Conservation (phyloP, 2,888 invertebrate genomes). For the Trisateles emortualis region DNA sequence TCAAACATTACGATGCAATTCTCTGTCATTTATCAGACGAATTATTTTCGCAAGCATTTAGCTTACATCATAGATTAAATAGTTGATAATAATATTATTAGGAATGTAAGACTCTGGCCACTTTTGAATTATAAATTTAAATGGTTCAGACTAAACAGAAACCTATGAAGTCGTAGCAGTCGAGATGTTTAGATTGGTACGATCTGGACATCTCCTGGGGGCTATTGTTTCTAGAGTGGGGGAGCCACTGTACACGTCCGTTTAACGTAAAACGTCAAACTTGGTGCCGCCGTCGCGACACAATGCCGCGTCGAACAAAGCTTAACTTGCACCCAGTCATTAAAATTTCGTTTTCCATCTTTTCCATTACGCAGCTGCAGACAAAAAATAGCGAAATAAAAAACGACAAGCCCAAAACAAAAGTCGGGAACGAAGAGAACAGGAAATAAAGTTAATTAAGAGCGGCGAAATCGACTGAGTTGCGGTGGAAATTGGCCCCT, state of each 20-base stretch:
- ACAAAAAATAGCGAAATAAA: conserved; percentile 85
- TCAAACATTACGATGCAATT: too few species aligned
- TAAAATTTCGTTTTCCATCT: conserved; percentile 86
- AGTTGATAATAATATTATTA: too few species aligned
- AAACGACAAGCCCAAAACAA: conserved; percentile 82
- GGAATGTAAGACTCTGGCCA: too few species aligned
- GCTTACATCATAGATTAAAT: too few species aligned
- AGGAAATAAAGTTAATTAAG: conserved; percentile 87
- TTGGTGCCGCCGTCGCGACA: conserved; percentile 66
- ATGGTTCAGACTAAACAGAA: background rate
- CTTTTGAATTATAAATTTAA: background rate
- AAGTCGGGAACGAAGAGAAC: conserved; percentile 83
- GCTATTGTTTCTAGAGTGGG: conserved; percentile 64
- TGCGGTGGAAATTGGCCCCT: conserved; percentile 86
- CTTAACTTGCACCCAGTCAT: conserved; percentile 83
- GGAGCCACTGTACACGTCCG: conserved; percentile 68
- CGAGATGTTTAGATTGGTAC: conserved; percentile 1
- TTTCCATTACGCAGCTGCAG: conserved; percentile 84
- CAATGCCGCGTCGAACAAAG: conserved; percentile 80
- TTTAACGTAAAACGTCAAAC: conserved; percentile 74
- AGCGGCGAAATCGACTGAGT: conserved; percentile 86
- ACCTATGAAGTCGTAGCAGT: background rate
- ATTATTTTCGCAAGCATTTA: too few species aligned
- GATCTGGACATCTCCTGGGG: conserved; percentile 38
- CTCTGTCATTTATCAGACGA: too few species aligned